Conservation (phyloP, 2,797 vertebrate species). For the Acipenser transmontanus region DNA sequence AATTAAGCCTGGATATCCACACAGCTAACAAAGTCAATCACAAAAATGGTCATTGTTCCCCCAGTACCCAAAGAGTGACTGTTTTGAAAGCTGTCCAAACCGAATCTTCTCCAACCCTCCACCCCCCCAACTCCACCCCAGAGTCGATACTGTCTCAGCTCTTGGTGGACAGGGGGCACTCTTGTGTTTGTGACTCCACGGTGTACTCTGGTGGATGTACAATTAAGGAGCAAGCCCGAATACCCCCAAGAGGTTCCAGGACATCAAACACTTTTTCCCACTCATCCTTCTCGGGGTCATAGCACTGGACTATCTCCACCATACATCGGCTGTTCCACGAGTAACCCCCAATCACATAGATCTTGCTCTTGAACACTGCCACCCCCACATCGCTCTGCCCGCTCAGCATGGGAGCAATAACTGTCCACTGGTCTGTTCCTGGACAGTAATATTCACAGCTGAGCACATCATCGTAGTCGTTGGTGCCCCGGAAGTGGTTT, state of each 20-base stretch:
- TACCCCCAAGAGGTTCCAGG: slow-evolving; percentile 71
- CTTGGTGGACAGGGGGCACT: slow-evolving; percentile 54
- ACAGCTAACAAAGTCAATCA: too few species aligned
- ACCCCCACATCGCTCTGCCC: slow-evolving; percentile 72
- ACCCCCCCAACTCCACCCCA: too few species aligned
- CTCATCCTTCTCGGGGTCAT: slow-evolving; percentile 55
- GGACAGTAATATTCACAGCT: slow-evolving; percentile 68
- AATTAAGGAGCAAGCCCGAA: slow-evolving; percentile 68
- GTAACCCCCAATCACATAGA: slow-evolving; percentile 74
- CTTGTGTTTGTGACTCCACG: slow-evolving; percentile 56
- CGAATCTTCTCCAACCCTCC: too few species aligned
- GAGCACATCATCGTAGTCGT: slow-evolving; percentile 70
- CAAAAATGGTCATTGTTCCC: too few species aligned
- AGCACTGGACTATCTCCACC: slow-evolving; percentile 71
- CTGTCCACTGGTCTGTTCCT: slow-evolving; percentile 60
- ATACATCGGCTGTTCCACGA: slow-evolving; percentile 77
- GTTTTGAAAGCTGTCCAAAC: too few species aligned
- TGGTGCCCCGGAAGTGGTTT: slow-evolving; percentile 68
- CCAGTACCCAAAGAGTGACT: too few species aligned
- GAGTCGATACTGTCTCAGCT: slow-evolving; percentile 27
- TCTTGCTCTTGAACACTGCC: slow-evolving; percentile 56
- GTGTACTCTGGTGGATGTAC: slow-evolving; percentile 59
- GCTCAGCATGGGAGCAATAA: slow-evolving; percentile 61
- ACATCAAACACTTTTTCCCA: slow-evolving; percentile 69
- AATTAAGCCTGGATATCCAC: too few species aligned